Conservation (phyloP, 2,113 vertebrate genomes). For the Mionectes macconnelli region DNA sequence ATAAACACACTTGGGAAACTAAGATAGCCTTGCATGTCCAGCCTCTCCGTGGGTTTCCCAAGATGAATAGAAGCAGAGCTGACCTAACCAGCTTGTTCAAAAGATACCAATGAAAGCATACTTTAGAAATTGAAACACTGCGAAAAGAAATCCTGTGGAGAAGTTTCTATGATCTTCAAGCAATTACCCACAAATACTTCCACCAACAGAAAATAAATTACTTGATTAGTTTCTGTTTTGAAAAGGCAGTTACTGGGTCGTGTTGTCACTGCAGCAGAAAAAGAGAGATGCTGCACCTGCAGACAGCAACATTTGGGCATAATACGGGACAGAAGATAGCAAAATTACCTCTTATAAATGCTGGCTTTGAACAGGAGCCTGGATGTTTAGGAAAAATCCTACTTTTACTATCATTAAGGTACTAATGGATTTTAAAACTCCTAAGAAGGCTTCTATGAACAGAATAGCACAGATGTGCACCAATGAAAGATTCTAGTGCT, state of each 20-base stretch:
- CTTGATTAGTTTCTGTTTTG: neutral
- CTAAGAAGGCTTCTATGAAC: accelerated
- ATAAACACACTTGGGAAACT: neutral
- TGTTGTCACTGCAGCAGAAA: neutral
- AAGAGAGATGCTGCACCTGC: neutral
- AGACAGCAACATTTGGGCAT: neutral
- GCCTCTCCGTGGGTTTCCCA: neutral
- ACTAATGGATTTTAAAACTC: neutral
- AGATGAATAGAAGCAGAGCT: neutral
- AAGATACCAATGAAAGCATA: neutral
- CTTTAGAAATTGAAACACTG: neutral
- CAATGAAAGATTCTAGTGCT: neutral
- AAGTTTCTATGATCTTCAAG: neutral
- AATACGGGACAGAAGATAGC: neutral
- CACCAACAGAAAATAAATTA: neutral
- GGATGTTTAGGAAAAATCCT: neutral
- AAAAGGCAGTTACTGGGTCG: neutral
- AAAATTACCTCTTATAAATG: neutral
- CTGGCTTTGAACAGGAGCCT: neutral
- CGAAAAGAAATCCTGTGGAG: neutral
- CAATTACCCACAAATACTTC: neutral
- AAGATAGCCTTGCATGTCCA: neutral
- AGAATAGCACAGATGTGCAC: neutral
- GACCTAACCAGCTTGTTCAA: neutral
- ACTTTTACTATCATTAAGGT: neutral